Conservation (phyloP, 2,113 vertebrate genomes). For the Abramis brama region DNA sequence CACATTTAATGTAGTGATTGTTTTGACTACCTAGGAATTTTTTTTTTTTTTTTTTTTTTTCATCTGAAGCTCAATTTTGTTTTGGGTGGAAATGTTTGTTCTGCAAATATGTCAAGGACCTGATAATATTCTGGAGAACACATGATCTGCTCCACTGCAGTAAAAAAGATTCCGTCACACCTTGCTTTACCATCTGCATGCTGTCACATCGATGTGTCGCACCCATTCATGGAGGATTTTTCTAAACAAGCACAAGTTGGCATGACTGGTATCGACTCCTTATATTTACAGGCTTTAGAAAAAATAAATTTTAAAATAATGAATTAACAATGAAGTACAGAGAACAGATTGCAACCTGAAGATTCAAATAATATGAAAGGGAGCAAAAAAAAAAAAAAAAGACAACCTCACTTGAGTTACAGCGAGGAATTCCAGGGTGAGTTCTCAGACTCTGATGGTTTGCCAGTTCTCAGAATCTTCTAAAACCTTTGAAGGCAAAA, state of each 20-base stretch:
- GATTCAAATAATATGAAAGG: background rate
- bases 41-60: background rate
- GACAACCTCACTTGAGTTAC: background rate
- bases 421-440: background rate
- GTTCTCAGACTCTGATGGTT: background rate
- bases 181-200: background rate
- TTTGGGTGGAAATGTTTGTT: constrained; percentile 2
- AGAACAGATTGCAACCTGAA: background rate
- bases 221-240: constrained; percentile 18
- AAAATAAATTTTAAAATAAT: background rate
- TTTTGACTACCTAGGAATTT: background rate
- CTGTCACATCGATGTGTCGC: constrained; percentile 11
- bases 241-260: constrained; percentile 8
- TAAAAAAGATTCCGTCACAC: constrained; percentile 16
- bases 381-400: background rate
- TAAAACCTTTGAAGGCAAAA: background rate
- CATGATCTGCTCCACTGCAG: constrained; percentile 26
- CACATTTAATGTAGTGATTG: background rate
- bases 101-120: background rate
- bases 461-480: too few species aligned
- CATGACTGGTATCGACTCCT: background rate
- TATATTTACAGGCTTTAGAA: background rate
- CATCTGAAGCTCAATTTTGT: background rate
- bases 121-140: background rate
- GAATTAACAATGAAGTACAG: background rate